Evolutionary conservation across 2,797 vertebrate species (phyloP).

Genomic region (Vultur gryphus): DNA sequence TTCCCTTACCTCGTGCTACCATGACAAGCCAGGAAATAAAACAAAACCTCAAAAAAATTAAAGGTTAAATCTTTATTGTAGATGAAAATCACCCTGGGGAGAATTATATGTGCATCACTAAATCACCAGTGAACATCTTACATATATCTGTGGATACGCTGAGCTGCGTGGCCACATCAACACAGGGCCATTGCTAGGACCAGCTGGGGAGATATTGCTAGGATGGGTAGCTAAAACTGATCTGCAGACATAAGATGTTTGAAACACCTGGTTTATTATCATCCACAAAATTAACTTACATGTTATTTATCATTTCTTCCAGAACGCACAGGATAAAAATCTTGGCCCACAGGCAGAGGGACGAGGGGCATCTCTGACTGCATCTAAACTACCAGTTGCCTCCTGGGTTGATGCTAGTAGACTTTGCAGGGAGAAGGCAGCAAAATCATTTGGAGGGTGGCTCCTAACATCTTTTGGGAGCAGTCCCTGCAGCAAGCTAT

Average conservation of each 20-base stretch:
- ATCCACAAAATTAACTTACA: not conserved
- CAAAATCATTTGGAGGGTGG: not conserved
- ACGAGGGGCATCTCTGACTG: not conserved
- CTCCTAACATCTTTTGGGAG: not conserved
- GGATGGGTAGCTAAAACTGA: not conserved
- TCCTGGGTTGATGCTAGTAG: not conserved
- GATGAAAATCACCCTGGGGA: not conserved
- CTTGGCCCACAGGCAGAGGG: not conserved
- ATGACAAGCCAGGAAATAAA: not conserved
- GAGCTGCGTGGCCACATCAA: not conserved
- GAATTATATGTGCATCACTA: not conserved
- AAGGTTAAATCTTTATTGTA: not conserved
- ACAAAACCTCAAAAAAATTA: not conserved
- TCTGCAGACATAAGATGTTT: not conserved
- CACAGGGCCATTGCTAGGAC: not conserved
- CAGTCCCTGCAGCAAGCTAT: not conserved
- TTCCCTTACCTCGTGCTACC: not conserved
- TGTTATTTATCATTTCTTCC: not conserved
- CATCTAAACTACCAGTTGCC: not conserved
- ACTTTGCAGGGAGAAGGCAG: not conserved
- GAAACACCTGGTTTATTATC: not conserved
- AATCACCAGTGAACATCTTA: not conserved
- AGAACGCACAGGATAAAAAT: not conserved
- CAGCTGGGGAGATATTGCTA: not conserved
- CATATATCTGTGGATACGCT: accelerated